These are phyloP conservation scores for Heteromormyrus szaboi DNA, from an alignment of 2,797 vertebrate species.

Conservation along the genomic window DNA sequence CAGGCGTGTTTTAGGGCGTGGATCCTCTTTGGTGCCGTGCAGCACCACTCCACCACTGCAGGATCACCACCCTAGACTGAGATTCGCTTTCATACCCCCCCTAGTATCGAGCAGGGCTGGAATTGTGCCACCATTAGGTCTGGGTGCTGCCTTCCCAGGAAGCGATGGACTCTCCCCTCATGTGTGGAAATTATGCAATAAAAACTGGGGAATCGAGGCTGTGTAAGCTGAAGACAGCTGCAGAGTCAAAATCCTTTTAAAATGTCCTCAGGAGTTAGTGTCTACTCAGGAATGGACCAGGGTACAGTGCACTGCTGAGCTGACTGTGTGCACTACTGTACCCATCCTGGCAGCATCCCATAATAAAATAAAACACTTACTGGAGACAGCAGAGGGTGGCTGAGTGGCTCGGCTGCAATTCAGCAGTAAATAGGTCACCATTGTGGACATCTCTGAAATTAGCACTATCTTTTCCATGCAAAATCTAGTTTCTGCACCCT, in stretches of 20 bases:
- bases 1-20: not conserved
- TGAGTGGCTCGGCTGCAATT: conserved; percentile 42
- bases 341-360: conserved; percentile 42
- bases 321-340: conserved; percentile 40
- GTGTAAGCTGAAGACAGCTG: conserved; percentile 35
- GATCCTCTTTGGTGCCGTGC: not conserved
- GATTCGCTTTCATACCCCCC: not conserved
- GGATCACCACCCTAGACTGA: not conserved
- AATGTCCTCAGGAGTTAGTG: conserved; percentile 47
- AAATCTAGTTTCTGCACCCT: not conserved
- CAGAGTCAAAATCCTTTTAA: conserved; percentile 41
- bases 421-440: conserved; percentile 41
- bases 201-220: not conserved
- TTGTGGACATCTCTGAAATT: not conserved
- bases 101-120: not conserved
- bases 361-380: conserved; percentile 40
- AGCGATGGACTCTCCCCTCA: not conserved
- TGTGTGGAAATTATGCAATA: not conserved
- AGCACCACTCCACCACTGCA: not conserved
- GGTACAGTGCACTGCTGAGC: conserved; percentile 44
- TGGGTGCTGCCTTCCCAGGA: not conserved
- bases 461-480: not conserved
- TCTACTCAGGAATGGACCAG: conserved; percentile 42
- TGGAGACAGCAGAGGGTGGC: conserved; percentile 44
- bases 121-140: not conserved